phyloP scores from a whole-genome alignment of 2,888 invertebrate species.

The Morpho achilles region DNA sequence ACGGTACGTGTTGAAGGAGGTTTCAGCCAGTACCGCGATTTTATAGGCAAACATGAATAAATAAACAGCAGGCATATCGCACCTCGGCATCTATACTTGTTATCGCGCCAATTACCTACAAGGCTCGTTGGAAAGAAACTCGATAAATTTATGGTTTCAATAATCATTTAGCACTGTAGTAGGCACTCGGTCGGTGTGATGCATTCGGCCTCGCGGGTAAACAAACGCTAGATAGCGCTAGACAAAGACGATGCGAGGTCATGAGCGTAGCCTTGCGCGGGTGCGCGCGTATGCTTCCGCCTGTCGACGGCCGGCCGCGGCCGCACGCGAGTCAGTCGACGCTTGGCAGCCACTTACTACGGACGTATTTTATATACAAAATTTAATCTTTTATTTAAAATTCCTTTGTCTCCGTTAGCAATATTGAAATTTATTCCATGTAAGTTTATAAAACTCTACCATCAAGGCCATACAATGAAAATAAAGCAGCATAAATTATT shows the following conservation, averaged over 20 bases:
- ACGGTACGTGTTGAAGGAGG: no score
- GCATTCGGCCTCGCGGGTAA: constrained; percentile 76
- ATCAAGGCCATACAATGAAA: no score
- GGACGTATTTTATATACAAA: constrained; percentile 31
- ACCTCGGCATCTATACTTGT: constrained; percentile 30
- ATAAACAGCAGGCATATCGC: constrained; percentile 8
- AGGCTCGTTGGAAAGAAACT: constrained; percentile 47
- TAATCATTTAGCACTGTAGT: constrained; percentile 53
- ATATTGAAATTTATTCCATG: no score
- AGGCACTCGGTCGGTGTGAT: constrained; percentile 66
- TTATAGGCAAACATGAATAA: not conserved
- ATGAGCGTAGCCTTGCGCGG: constrained; percentile 77
- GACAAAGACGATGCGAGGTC: constrained; percentile 78
- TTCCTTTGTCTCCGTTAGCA: no score
- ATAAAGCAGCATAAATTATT: no score
- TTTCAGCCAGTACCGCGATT: no score
- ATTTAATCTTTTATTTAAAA: not conserved
- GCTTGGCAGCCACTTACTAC: constrained; percentile 42
- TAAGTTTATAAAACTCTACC: no score
- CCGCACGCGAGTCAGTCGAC: constrained; percentile 36
- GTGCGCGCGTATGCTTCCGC: constrained; percentile 72
- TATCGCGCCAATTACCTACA: constrained; percentile 51
- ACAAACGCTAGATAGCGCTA: constrained; percentile 76
- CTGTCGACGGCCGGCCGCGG: constrained; percentile 54
- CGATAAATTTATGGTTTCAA: constrained; percentile 46